These are phyloP conservation scores for Trichosurus vulpecula DNA, from an alignment of 2,797 vertebrate genomes.

Conservation along the genomic window DNA sequence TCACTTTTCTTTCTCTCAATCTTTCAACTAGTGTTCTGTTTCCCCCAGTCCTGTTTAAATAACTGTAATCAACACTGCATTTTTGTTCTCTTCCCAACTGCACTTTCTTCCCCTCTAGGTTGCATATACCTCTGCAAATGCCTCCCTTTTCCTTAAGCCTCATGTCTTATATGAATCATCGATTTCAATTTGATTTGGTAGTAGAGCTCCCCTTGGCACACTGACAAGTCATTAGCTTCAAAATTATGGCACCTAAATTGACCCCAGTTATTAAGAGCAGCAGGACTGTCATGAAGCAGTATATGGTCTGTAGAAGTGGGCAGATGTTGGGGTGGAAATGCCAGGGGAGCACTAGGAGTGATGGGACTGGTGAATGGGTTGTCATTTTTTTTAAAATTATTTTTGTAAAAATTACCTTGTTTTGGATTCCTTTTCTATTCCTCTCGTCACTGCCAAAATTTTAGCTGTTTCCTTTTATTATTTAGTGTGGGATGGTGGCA, in stretches of 20 bases:
- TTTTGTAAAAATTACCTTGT: background rate
- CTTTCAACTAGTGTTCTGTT: background rate
- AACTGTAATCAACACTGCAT: background rate
- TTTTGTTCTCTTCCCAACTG: background rate
- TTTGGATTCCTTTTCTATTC: background rate
- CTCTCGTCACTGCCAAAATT: background rate
- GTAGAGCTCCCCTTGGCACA: background rate
- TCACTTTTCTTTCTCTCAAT: background rate
- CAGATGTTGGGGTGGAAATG: background rate
- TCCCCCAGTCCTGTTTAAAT: background rate
- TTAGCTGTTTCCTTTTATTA: background rate
- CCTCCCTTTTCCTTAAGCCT: background rate
- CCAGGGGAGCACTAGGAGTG: background rate
- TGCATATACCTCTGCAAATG: background rate
- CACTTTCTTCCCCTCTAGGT: background rate
- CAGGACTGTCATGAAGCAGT: background rate
- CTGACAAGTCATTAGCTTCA: background rate
- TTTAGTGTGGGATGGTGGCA: background rate
- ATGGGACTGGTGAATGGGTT: background rate
- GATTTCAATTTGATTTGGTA: background rate
- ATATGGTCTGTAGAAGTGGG: background rate
- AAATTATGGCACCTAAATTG: background rate
- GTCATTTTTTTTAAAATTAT: background rate
- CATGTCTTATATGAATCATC: background rate
- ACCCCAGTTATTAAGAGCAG: background rate